A percentile compares a stretch with the other conserved stretches of the same genome.
Evolutionary conservation across 2,888 invertebrate species (phyloP).

Genomic region (Ichneumoninae sp.): DNA sequence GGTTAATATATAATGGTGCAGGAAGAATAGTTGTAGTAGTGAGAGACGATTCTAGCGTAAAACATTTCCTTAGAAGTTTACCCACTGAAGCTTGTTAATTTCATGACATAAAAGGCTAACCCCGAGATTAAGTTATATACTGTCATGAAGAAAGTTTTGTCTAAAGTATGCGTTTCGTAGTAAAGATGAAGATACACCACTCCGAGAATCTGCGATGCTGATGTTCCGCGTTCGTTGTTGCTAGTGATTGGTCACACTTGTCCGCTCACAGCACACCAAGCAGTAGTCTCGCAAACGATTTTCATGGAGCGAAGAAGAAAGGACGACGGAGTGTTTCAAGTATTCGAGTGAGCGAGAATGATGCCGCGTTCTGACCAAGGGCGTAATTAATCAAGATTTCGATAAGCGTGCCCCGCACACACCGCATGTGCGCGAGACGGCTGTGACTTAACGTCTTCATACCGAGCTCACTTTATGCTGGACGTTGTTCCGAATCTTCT

Average conservation of each 20-base stretch:
- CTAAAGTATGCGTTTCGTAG: slow-evolving; percentile 22
- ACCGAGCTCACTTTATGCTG: slow-evolving; percentile 24
- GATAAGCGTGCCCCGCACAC: slow-evolving; percentile 50
- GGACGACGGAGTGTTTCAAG: slow-evolving; percentile 15
- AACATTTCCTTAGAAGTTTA: neutral
- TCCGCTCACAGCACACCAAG: slow-evolving; percentile 24
- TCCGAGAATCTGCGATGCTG: slow-evolving; percentile 30
- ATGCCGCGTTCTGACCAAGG: slow-evolving; percentile 49
- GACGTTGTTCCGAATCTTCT: slow-evolving; percentile 32
- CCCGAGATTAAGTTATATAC: slow-evolving; percentile 30
- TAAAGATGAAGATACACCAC: slow-evolving; percentile 52
- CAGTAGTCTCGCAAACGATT: slow-evolving; percentile 37
- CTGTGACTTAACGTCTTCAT: slow-evolving; percentile 63
- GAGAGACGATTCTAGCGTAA: neutral
- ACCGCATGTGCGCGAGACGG: slow-evolving; percentile 24
- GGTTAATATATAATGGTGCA: neutral
- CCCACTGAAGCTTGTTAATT: slow-evolving; percentile 11
- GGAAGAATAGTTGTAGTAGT: neutral
- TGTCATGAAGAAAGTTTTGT: slow-evolving; percentile 13
- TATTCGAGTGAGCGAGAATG: slow-evolving; percentile 28
- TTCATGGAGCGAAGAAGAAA: slow-evolving; percentile 42
- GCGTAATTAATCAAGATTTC: slow-evolving; percentile 67
- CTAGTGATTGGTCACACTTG: slow-evolving; percentile 63
- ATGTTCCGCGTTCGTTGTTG: slow-evolving; percentile 50
- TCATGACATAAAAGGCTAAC: neutral